Evolutionary conservation across 2,797 vertebrate species (phyloP), one percentile per base, ranked within the genome.

Genomic region (Syngnathus acus): DNA sequence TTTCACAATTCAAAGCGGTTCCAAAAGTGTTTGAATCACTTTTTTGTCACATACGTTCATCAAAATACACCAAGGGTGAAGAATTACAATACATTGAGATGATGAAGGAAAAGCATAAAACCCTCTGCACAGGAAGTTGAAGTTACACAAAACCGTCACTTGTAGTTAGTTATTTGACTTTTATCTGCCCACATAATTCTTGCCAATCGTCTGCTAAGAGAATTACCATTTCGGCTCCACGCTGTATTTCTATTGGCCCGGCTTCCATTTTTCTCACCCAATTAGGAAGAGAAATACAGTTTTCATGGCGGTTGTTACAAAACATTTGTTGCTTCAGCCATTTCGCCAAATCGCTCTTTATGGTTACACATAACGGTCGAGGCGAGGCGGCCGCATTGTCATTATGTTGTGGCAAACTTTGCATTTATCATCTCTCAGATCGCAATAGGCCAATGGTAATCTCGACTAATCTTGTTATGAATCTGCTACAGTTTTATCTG

Each of bases 391-490:
- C 51, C 11, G 68, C 60, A 17, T 69, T 69, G 54, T 65, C 54
- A 58, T 57, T 32, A 70, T 65, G 80, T 80, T 9, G 60, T 74
- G 83, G 79, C 65, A 57, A 72, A 65, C 39, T 63, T 66, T 68
- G 67, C 62, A 73, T 82, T 78, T 79, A 70, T 73, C 71, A 78
- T 79, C 70, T 64, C 73, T 82, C 78, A 78, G 61, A 69, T 71
- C 64, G 80, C 59, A 71, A 71, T 68, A 80, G 78, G 76, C 68
- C 71, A 74, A 81, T 79, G 68, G 66, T 83, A 84, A 83, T 86
- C 78, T 82, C 68, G 66, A 70, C 72, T 83, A 84, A 87, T 87
- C 83, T 78, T n/a, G 70, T 86, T 84, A 84, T 78, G 80, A 70
- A 80, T 82, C 76, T 75, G 71, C 74, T 81, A 68, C 80, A 80